Evolutionary conservation across 2,888 invertebrate genomes (phyloP).

Genomic region (Anoplius nigerrimus): DNA sequence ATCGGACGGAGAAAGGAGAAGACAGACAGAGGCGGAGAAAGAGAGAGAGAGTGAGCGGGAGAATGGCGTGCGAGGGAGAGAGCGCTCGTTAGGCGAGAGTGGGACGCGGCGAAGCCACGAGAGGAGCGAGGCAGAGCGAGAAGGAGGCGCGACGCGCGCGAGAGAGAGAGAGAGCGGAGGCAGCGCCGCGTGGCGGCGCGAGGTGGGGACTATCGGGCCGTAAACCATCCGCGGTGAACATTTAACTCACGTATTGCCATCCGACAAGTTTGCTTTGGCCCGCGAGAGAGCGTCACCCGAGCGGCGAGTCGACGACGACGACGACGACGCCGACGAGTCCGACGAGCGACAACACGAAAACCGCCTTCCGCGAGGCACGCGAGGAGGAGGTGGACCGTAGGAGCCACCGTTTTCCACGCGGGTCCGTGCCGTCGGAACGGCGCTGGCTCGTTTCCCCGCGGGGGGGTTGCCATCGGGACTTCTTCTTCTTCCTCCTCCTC

Average conservation of each 20-base stretch:
- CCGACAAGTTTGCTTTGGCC: slow-evolving; percentile 76
- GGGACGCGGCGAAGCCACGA: slow-evolving; percentile 21
- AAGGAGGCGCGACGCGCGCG: slow-evolving; percentile 45
- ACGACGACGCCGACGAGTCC: slow-evolving; percentile 49
- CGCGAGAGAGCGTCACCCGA: slow-evolving; percentile 70
- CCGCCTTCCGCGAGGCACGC: slow-evolving; percentile 5
- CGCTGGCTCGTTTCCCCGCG: slow-evolving; percentile 25
- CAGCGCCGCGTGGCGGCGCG: slow-evolving; percentile 77
- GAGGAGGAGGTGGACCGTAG: slow-evolving; percentile 1
- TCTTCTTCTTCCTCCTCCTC: slow-evolving; percentile 4
- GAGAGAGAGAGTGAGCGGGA: slow-evolving; percentile 34
- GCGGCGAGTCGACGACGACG: slow-evolving; percentile 48
- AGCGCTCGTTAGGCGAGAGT: slow-evolving; percentile 35
- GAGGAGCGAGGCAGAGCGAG: slow-evolving; percentile 33
- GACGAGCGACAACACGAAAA: slow-evolving; percentile 27
- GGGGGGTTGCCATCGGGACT: slow-evolving; percentile 17
- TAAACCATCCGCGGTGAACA: slow-evolving; percentile 76
- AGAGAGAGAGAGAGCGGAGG: slow-evolving; percentile 62
- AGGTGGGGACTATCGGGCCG: slow-evolving; percentile 80
- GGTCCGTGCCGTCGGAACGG: slow-evolving; percentile 47
- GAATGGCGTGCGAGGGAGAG: slow-evolving; percentile 37
- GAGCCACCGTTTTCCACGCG: slow-evolving; percentile 40
- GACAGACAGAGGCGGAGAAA: slow-evolving; percentile 39
- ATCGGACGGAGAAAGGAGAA: slow-evolving; percentile 46
- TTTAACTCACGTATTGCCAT: slow-evolving; percentile 76